Conservation (phyloP, 2,888 invertebrate genomes). For the Apantesis nais region DNA sequence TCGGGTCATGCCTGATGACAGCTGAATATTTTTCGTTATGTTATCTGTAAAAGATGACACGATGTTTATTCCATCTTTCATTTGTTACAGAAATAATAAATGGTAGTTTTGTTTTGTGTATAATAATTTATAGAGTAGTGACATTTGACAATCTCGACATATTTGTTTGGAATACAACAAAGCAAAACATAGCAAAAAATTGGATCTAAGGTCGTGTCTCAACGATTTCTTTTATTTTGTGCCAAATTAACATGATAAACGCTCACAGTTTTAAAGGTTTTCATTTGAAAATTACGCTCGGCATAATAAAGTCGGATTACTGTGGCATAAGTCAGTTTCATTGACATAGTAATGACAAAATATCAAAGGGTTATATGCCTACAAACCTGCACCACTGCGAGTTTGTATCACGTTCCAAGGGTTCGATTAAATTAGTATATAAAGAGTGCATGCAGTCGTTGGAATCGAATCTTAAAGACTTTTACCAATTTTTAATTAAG, state of each 20-base stretch:
- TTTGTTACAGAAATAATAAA: slow-evolving; percentile 5
- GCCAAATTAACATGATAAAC: background rate
- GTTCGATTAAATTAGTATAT: background rate
- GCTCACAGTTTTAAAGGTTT: background rate
- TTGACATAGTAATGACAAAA: background rate
- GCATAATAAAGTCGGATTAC: background rate
- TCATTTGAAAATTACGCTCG: background rate
- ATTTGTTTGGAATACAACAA: background rate
- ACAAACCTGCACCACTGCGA: background rate
- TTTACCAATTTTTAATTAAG: background rate
- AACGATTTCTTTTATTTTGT: background rate
- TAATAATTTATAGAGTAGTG: background rate
- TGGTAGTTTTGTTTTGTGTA: background rate
- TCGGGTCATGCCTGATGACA: slow-evolving; percentile 54
- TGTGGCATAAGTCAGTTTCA: background rate
- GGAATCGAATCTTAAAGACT: background rate
- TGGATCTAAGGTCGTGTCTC: background rate
- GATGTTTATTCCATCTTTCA: background rate
- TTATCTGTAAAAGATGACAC: slow-evolving; percentile 39
- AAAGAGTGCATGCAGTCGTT: background rate
- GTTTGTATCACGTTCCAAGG: background rate
- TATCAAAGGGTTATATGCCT: background rate
- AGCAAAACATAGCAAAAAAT: background rate
- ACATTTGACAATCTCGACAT: background rate
- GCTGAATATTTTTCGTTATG: slow-evolving; percentile 50